phyloP scores from a whole-genome alignment of 2,888 invertebrate genomes.

The Patella depressa region DNA sequence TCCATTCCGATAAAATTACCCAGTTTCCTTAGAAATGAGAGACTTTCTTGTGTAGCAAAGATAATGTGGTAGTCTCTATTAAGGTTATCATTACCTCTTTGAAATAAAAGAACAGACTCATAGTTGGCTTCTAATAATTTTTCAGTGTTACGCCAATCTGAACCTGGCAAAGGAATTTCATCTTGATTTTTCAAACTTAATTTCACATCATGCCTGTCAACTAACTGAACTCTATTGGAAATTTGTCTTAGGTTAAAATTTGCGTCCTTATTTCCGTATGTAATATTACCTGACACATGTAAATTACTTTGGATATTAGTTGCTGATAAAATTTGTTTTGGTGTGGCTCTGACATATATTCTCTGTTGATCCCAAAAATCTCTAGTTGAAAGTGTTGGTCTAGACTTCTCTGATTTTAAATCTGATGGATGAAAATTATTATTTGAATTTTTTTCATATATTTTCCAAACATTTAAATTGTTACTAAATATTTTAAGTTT shows the following conservation, averaged over 20 bases:
- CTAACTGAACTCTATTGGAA: background rate
- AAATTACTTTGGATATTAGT: background rate
- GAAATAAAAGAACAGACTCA: constrained; percentile 16
- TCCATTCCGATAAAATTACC: constrained; percentile 19
- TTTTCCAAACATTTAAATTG: background rate
- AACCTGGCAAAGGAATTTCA: constrained; percentile 11
- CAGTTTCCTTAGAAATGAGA: constrained; percentile 9
- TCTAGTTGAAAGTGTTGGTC: background rate
- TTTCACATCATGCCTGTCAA: background rate
- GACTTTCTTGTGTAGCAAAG: constrained; percentile 9
- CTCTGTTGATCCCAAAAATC: background rate
- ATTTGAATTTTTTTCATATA: background rate
- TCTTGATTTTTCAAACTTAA: constrained; percentile 1
- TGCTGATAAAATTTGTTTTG: background rate
- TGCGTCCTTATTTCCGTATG: background rate
- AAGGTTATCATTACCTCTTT: constrained; percentile 14
- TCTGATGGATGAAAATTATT: background rate
- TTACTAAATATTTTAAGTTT: background rate
- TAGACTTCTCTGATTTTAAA: no score
- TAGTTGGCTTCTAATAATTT: constrained; percentile 21
- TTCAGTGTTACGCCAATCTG: constrained; percentile 21
- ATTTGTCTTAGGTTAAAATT: background rate
- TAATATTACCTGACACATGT: background rate
- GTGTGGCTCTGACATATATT: background rate
- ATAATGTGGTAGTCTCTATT: constrained; percentile 20